These are phyloP conservation scores for Sphaerophoria rueppellii DNA, from an alignment of 2,888 invertebrate species.

Conservation along the genomic window DNA sequence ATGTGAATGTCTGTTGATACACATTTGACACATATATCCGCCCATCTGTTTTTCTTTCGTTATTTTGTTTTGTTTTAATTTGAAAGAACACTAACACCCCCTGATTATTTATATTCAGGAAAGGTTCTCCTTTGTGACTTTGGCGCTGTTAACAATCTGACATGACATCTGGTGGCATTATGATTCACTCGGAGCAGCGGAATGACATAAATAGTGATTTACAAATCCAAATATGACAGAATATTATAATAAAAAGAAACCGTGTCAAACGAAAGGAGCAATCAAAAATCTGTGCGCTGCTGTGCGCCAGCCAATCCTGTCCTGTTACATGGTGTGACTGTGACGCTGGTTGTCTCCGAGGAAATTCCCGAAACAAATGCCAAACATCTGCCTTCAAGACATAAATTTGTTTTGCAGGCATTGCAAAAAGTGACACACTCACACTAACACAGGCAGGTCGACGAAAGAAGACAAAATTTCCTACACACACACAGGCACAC, in stretches of 20 bases:
- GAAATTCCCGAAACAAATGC: slow-evolving; percentile 68
- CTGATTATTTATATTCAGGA: slow-evolving; percentile 1
- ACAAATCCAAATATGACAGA: slow-evolving; percentile 59
- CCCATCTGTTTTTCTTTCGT: not conserved
- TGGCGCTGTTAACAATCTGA: not conserved
- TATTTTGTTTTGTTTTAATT: not conserved
- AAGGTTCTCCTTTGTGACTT: slow-evolving; percentile 33
- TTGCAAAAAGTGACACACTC: not conserved
- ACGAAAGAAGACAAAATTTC: slow-evolving; percentile 46
- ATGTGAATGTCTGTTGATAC: slow-evolving; percentile 11
- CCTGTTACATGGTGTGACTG: slow-evolving; percentile 34
- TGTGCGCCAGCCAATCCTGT: slow-evolving; percentile 28
- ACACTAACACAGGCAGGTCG: not conserved
- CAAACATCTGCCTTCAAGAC: slow-evolving; percentile 69
- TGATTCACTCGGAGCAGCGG: slow-evolving; percentile 43
- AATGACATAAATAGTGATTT: slow-evolving; percentile 57
- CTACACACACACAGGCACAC: slow-evolving; percentile 28
- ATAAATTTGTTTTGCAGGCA: slow-evolving; percentile 58
- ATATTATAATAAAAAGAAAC: too few relatives aligned
- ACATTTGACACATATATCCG: slow-evolving; percentile 43
- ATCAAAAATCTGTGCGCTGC: not conserved
- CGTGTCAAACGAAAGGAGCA: slow-evolving; percentile 26
- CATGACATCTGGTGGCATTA: slow-evolving; percentile 55
- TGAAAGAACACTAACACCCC: slow-evolving; percentile 46
- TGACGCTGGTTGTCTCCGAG: slow-evolving; percentile 43